phyloP scores from a whole-genome alignment of 2,888 invertebrate genomes.

The Epinotia brunnichana region DNA sequence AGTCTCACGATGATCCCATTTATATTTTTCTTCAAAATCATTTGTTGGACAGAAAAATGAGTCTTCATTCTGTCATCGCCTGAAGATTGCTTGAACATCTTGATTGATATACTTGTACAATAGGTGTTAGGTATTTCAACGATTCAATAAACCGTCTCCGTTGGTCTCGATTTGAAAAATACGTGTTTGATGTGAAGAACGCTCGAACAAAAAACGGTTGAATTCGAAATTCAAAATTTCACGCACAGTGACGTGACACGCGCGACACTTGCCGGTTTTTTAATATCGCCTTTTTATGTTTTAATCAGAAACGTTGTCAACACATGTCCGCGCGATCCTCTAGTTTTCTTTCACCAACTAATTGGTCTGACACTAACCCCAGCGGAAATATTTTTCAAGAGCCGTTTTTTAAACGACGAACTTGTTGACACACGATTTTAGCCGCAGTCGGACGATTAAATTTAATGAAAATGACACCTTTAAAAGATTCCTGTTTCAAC shows the following conservation, averaged over 20 bases:
- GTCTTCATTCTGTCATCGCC: background rate
- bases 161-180: background rate
- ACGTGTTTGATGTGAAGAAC: background rate
- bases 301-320: constrained; percentile 68
- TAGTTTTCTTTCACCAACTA: constrained; percentile 77
- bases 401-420: constrained; percentile 61
- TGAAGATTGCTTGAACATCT: background rate
- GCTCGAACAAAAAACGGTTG: background rate
- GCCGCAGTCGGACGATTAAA: constrained; percentile 51
- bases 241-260: constrained; percentile 35
- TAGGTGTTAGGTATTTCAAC: constrained; percentile 5
- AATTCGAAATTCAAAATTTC: constrained; percentile 27
- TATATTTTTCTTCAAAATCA: constrained; percentile 22
- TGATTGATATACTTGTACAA: constrained; percentile 8
- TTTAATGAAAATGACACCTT: constrained; percentile 68
- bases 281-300: constrained; percentile 50
- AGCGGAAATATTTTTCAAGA: constrained; percentile 61
- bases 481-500: constrained; percentile 48
- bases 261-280: constrained; percentile 48
- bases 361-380: constrained; percentile 79
- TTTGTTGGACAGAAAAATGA: background rate
- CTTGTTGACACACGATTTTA: constrained; percentile 60
- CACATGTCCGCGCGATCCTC: constrained; percentile 70
- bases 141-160: background rate
- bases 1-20: background rate